Percentiles rank a stretch among this genome's conserved stretches.
Conservation (phyloP, 2,113 vertebrate genomes). For the Dromaius novaehollandiae region DNA sequence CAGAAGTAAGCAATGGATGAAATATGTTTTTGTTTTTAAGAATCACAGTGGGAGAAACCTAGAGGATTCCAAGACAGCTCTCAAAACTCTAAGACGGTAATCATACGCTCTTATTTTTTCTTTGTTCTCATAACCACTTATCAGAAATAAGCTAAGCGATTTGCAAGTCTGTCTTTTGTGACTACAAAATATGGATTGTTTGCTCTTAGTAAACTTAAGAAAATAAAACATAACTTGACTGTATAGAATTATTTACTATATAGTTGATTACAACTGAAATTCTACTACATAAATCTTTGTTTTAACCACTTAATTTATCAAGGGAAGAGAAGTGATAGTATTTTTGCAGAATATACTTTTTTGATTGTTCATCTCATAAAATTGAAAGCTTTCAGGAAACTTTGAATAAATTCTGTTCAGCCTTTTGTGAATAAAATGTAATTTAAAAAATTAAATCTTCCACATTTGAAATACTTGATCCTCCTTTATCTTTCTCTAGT, state of each 20-base stretch:
- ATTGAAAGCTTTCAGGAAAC: not conserved
- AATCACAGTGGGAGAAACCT: slow-evolving; percentile 84
- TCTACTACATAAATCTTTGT: not conserved
- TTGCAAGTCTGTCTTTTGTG: not conserved
- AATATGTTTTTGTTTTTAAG: slow-evolving; percentile 70
- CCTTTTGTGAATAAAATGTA: not conserved
- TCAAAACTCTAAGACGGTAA: slow-evolving; percentile 75
- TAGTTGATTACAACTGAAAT: not conserved
- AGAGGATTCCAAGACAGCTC: slow-evolving; percentile 80
- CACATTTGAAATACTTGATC: not conserved
- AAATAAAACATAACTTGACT: not conserved
- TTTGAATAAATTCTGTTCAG: not conserved
- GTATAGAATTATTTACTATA: not conserved
- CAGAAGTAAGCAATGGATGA: not conserved
- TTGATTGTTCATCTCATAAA: not conserved
- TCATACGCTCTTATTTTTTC: not conserved
- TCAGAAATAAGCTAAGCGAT: not conserved
- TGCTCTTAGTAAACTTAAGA: not conserved
- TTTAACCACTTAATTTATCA: not conserved
- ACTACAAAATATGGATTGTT: not conserved
- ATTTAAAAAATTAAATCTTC: not conserved
- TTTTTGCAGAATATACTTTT: not conserved
- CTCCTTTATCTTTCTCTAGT: not conserved
- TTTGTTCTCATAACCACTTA: not conserved
- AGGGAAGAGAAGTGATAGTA: not conserved